Evolutionary conservation across 2,888 invertebrate species (phyloP).

Genomic region (Drosophila maculinotata): DNA sequence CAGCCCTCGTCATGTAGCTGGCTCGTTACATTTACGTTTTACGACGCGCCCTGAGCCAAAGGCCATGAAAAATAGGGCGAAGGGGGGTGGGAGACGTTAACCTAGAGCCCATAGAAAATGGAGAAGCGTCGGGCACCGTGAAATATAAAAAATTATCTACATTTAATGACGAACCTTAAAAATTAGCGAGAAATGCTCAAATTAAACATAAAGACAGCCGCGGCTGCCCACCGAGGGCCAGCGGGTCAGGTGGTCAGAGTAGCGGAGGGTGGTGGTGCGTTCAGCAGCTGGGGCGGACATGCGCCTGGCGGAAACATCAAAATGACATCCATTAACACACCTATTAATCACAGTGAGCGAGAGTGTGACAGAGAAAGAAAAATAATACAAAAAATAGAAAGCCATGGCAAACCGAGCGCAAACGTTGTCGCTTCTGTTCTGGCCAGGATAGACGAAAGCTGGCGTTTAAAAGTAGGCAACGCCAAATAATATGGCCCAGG

Average conservation of each 20-base stretch:
- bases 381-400: slow-evolving; percentile 32
- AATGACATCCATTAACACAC: slow-evolving; percentile 84
- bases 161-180: slow-evolving; percentile 79
- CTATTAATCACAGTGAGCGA: slow-evolving; percentile 81
- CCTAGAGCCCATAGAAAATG: slow-evolving; percentile 48
- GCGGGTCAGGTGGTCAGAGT: slow-evolving; percentile 1
- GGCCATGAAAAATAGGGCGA: slow-evolving; percentile 36
- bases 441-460: slow-evolving; percentile 20
- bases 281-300: slow-evolving; percentile 47
- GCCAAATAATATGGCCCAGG: slow-evolving; percentile 69
- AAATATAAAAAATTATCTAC: slow-evolving; percentile 80
- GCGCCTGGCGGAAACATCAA: slow-evolving; percentile 80
- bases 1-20: slow-evolving; percentile 43
- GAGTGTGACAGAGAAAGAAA: slow-evolving; percentile 19
- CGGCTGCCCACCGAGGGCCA: slow-evolving; percentile 14
- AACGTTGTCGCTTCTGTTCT: slow-evolving; percentile 33
- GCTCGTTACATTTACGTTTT: slow-evolving; percentile 77
- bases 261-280: too few relatives aligned
- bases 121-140: slow-evolving; percentile 27
- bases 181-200: slow-evolving; percentile 81
- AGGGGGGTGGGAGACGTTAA: slow-evolving; percentile 26
- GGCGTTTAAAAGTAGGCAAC: slow-evolving; percentile 68
- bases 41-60: slow-evolving; percentile 65
- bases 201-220: slow-evolving; percentile 72
- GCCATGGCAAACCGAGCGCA: slow-evolving; percentile 42